phyloP scores from a whole-genome alignment of 2,797 vertebrate genomes.

The Lerista edwardsae region DNA sequence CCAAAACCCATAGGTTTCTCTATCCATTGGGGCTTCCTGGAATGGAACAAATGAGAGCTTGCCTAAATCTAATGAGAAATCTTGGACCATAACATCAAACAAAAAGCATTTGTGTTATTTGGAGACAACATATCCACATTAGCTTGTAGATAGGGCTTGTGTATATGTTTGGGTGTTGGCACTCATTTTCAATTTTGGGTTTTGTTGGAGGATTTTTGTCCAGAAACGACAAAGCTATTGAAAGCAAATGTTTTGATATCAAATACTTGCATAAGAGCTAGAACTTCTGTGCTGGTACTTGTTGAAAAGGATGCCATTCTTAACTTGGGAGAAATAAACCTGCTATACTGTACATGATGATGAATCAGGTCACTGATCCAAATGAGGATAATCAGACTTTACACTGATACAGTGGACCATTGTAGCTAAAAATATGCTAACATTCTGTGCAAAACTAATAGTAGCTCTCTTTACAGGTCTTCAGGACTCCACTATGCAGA shows the following conservation, averaged over 20 bases:
- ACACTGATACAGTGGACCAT: constrained; percentile 70
- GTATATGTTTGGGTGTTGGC: not conserved
- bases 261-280: not conserved
- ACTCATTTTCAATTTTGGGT: not conserved
- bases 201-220: not conserved
- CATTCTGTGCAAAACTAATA: constrained; percentile 9
- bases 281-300: not conserved
- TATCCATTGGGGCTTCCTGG: too few relatives aligned
- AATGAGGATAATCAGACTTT: constrained; percentile 63
- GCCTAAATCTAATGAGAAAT: too few relatives aligned
- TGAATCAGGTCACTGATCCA: constrained; percentile 78
- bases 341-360: constrained; percentile 75
- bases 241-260: not conserved
- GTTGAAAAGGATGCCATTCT: not conserved
- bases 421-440: rapidly evolving
- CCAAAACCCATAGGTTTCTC: too few relatives aligned
- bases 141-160: not conserved
- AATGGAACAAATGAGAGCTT: too few relatives aligned
- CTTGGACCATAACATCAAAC: not conserved
- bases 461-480: constrained; percentile 22
- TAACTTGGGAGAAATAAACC: too few relatives aligned
- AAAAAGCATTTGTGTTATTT: not conserved
- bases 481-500: rapidly evolving
- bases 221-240: not conserved
- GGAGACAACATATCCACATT: not conserved